Evolutionary conservation across 2,797 vertebrate species (phyloP).

Genomic region (Podarcis lilfordi): DNA sequence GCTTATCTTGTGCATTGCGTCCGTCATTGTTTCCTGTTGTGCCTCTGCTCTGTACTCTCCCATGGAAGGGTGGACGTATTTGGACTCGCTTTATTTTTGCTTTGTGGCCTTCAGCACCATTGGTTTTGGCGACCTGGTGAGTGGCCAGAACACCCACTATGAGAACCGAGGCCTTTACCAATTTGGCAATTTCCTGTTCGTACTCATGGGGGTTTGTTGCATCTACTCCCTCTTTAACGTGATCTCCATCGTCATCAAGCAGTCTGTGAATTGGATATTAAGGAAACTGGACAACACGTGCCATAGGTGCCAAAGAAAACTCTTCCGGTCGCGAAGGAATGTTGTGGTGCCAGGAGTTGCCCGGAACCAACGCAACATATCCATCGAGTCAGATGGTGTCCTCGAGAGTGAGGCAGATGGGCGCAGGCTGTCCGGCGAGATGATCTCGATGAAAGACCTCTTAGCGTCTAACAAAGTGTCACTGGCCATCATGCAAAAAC

Average conservation of each 20-base stretch:
- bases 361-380: constrained; percentile 80
- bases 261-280: constrained; percentile 94
- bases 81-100: constrained; percentile 96
- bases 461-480: constrained; percentile 92
- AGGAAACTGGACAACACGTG: constrained; percentile 81
- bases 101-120: constrained; percentile 98
- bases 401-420: constrained; percentile 90
- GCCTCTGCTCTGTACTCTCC: constrained; percentile 92
- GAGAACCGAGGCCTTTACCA: constrained; percentile 86
- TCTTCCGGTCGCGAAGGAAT: constrained; percentile 82
- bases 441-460: constrained; percentile 96
- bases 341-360: constrained; percentile 86
- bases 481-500: constrained; percentile 94
- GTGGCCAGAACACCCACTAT: constrained; percentile 87
- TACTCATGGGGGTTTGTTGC: constrained; percentile 94
- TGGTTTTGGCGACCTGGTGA: constrained; percentile 95
- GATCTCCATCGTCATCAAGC: constrained; percentile 96
- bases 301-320: constrained; percentile 77
- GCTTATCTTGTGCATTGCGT: constrained; percentile 90
- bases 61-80: constrained; percentile 91
- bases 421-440: constrained; percentile 91
- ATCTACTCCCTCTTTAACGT: constrained; percentile 97
- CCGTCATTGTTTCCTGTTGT: constrained; percentile 90
- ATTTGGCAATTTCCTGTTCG: constrained; percentile 92
- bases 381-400: constrained; percentile 87